A percentile compares a stretch with the other conserved stretches of the same genome.
These are phyloP conservation scores for Linyphia triangularis DNA, from an alignment of 2,888 invertebrate genomes.

Conservation along the genomic window DNA sequence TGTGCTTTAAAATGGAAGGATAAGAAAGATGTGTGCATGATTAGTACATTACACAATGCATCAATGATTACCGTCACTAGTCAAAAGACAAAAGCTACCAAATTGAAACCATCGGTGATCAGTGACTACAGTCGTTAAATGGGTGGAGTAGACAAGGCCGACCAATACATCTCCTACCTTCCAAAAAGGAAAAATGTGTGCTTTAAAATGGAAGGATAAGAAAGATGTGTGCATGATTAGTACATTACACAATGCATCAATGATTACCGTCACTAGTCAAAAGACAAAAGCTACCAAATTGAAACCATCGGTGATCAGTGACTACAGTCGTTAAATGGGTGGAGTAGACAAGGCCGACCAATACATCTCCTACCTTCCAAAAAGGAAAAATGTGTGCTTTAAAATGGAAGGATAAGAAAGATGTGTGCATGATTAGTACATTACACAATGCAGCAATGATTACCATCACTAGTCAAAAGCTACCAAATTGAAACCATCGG, in stretches of 20 bases:
- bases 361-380: conserved; percentile 46
- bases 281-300: no score
- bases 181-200: no score
- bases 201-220: no score
- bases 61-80: not conserved
- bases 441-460: not conserved
- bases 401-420: conserved; percentile 47
- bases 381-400: conserved; percentile 23
- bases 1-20: conserved; percentile 14
- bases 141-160: not conserved
- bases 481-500: not conserved
- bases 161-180: not conserved
- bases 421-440: not conserved
- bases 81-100: not conserved
- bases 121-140: not conserved
- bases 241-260: no score
- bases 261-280: no score
- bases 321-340: no score
- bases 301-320: no score
- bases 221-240: no score
- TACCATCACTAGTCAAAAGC: not conserved
- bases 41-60: not conserved
- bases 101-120: not conserved
- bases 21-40: conserved; percentile 37
- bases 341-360: conserved; percentile 39